Conservation (phyloP, 1,140 invertebrate species). For the Polypedilum vanderplanki region DNA sequence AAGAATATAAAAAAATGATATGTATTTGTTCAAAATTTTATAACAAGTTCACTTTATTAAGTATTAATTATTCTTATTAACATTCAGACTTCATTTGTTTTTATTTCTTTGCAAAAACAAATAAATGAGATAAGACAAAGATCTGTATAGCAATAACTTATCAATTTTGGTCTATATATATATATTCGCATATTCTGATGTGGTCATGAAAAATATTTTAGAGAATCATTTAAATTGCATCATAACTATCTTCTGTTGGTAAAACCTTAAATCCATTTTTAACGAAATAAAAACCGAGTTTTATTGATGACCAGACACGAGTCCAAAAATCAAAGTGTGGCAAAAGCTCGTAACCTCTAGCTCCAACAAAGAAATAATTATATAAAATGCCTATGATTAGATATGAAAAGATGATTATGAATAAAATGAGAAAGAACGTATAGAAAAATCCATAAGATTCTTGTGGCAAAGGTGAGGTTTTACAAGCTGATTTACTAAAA, state of each 20-base stretch:
- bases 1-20: too few species aligned
- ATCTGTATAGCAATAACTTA: too few species aligned
- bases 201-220: not conserved
- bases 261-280: not conserved
- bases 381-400: not conserved
- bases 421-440: not conserved
- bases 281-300: not conserved
- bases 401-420: not conserved
- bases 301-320: not conserved
- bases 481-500: not conserved
- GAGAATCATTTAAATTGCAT: not conserved
- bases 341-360: not conserved
- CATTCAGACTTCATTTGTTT: too few species aligned
- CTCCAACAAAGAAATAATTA: not conserved
- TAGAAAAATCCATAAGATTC: not conserved
- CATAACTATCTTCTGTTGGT: constrained; percentile 4
- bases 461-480: not conserved
- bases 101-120: too few species aligned
- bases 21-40: too few species aligned
- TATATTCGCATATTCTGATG: too few species aligned
- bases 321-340: not conserved
- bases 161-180: too few species aligned
- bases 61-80: too few species aligned
- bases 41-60: too few species aligned
- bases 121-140: too few species aligned